Conservation (phyloP, 2,113 vertebrate species). For the Sturnira hondurensis region DNA sequence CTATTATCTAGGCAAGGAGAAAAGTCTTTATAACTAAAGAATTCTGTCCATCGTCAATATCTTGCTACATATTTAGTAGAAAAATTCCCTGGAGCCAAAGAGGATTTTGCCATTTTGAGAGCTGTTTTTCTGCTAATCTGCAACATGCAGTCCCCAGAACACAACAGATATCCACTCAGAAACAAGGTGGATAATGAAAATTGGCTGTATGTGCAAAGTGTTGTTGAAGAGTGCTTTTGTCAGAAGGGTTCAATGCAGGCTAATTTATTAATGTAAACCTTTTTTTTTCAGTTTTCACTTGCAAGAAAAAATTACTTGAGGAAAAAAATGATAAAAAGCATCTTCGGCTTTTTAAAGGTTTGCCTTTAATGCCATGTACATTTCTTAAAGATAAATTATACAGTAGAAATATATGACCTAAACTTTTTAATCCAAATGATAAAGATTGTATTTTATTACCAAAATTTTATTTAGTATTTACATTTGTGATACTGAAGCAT, state of each 20-base stretch:
- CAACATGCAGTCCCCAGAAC: background rate
- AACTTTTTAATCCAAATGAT: background rate
- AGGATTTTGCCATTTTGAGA: background rate
- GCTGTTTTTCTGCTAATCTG: background rate
- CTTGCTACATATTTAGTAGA: background rate
- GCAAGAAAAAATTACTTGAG: background rate
- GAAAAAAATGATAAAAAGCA: background rate
- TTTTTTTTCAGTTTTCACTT: background rate
- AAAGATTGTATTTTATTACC: background rate
- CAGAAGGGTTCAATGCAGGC: background rate
- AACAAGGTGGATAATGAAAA: background rate
- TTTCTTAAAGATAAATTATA: background rate
- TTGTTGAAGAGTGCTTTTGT: background rate
- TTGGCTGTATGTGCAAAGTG: background rate
- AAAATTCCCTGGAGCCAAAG: background rate
- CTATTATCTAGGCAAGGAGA: background rate
- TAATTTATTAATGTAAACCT: conserved; percentile 11
- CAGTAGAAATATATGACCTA: background rate
- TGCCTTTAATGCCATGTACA: background rate
- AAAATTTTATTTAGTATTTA: background rate
- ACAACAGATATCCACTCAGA: background rate
- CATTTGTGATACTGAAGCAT: background rate
- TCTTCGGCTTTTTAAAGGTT: background rate
- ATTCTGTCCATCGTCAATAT: background rate
- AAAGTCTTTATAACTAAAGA: background rate